Evolutionary conservation across 2,888 invertebrate species (phyloP), one percentile per base, ranked within the genome.

Genomic region (Hesperia comma): DNA sequence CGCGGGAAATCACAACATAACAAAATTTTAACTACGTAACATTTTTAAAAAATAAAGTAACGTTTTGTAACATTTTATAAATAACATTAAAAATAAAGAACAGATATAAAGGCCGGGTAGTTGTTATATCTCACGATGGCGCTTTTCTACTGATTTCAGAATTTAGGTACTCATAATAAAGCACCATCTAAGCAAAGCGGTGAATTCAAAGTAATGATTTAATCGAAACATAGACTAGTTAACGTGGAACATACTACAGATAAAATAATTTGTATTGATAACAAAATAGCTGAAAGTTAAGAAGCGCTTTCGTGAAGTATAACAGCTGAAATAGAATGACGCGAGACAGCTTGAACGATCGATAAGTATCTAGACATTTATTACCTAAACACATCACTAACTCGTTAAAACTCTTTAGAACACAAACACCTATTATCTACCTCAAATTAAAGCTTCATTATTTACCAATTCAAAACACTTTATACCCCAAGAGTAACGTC

Each of bases 401-500:
- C 74, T 74, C 75, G 74, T 83, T 86, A 83, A 82, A 84, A 82
- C 81, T 84, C 76, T 83, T 80, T 76, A 78, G 85, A 90, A 92
- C 89, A 89, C 86, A 92, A 88, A 82, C 81, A 77, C 82, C 87
- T 88, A 88, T 76, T 54, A 68, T 83, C 92, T 92, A 92, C 92
- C 80, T 75, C 91, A 92, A 92, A 92, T 92, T 92, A 92, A 92
- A 92, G 92, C 92, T 92, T 92, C 80, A 74, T 81, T 84, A 74
- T 85, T 92, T 92, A 92, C 92, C 92, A 91, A 81, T 84, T 79
- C 56, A 67, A 67, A 85, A 78, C 83, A 81, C 79, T 76, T 80
- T 76, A 73, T 74, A 74, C 75, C 72, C 68, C 79, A 76, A 71
- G 61, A 79, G 81, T 85, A 79, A 82, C 78, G 78, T 82, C 74